Evolutionary conservation across 1,140 invertebrate genomes (phyloP).

Genomic region (Diplogasteroides magnus): DNA sequence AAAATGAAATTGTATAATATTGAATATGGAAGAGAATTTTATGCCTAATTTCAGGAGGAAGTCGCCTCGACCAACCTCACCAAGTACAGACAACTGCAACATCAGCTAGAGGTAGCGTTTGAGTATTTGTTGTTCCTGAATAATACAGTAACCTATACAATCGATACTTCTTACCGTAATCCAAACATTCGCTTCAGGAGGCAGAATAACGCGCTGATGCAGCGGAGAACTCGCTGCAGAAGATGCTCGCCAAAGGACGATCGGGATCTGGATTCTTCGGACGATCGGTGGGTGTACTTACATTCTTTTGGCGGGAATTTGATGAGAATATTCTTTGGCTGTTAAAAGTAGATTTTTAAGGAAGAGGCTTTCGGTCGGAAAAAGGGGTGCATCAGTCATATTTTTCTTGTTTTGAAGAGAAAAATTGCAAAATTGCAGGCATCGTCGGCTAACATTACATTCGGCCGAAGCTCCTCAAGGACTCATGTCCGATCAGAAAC

Average conservation of each 20-base stretch:
- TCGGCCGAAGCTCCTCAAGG: not conserved
- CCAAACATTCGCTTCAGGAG: not conserved
- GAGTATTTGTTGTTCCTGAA: too few relatives aligned
- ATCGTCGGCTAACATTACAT: not conserved
- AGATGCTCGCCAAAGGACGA: slow-evolving; percentile 89
- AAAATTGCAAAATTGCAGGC: not conserved
- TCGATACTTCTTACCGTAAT: too few relatives aligned
- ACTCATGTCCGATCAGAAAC: not conserved
- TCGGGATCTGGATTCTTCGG: slow-evolving; percentile 59
- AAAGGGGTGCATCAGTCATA: too few relatives aligned
- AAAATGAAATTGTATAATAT: too few relatives aligned
- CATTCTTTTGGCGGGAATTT: too few relatives aligned
- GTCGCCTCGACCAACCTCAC: slow-evolving; percentile 94
- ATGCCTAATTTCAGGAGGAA: slow-evolving; percentile 68
- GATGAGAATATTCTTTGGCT: too few relatives aligned
- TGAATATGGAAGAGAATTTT: not conserved
- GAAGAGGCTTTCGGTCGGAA: too few relatives aligned
- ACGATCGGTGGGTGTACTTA: slow-evolving; percentile 11
- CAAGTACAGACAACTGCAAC: slow-evolving; percentile 98
- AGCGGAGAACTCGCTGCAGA: slow-evolving; percentile 91
- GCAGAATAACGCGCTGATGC: slow-evolving; percentile 73
- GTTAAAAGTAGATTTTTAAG: too few relatives aligned
- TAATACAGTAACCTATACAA: too few relatives aligned
- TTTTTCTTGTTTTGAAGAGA: not conserved
- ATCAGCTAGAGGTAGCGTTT: slow-evolving; percentile 96